Conservation (phyloP, 2,797 vertebrate species). For the Spheniscus humboldti region DNA sequence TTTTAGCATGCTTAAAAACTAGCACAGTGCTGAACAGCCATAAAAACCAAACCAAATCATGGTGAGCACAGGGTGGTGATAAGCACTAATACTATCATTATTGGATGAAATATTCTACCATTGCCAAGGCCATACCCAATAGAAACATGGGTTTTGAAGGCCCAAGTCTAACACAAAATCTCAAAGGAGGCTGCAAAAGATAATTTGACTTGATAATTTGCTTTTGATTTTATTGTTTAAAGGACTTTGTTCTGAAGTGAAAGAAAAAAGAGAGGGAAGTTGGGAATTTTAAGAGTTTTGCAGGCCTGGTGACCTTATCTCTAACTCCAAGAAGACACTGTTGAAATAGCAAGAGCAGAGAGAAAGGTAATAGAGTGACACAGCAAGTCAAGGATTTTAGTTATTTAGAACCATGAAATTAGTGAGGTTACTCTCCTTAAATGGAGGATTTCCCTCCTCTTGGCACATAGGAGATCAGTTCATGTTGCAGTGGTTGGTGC, state of each 20-base stretch:
- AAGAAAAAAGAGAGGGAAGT: constrained; percentile 31
- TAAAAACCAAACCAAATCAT: background rate
- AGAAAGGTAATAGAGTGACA: constrained; percentile 10
- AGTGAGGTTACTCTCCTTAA: background rate
- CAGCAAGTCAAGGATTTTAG: background rate
- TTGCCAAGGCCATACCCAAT: background rate
- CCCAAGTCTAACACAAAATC: constrained; percentile 38
- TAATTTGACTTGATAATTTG: background rate
- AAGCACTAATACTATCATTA: constrained; percentile 41
- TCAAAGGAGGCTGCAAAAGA: constrained; percentile 21
- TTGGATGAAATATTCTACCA: constrained; percentile 53
- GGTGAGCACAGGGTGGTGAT: background rate
- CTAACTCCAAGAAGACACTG: constrained; percentile 23
- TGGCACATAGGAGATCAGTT: background rate
- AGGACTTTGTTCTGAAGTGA: constrained; percentile 26
- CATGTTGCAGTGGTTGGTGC: background rate
- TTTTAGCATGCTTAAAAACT: constrained; percentile 9
- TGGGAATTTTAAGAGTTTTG: constrained; percentile 28
- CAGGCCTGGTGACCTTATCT: background rate
- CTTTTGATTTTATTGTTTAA: constrained; percentile 27
- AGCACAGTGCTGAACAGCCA: background rate
- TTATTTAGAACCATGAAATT: background rate
- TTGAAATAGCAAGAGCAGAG: background rate
- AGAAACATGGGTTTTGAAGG: constrained; percentile 44
- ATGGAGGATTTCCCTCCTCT: background rate